Base-by-base conservation (phyloP, 1,140 invertebrate genomes). In the Sitodiplosis mosellana region DNA sequence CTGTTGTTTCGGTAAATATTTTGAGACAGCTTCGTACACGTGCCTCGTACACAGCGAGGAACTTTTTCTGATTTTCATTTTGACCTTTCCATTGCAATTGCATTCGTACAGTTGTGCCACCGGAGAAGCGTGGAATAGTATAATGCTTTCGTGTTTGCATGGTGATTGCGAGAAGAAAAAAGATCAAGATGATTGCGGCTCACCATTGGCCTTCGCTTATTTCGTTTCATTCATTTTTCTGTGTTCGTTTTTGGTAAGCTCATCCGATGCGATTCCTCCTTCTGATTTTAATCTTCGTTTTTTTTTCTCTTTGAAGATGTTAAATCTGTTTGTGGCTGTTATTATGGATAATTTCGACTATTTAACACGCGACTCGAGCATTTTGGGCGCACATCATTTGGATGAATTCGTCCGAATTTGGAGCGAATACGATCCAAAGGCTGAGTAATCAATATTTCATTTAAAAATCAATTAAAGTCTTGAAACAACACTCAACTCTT, bases 311-410 rank as follows among this genome's bases (percentile, higher is more conserved):
- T 68, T 70, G 15, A 67, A 91, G 80, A 99, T 99, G 95, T 77
- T 99, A 64, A 99, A 99, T 75, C 77, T 99, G 58, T 99, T 99
- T 76, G 95, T 99, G 61, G 95, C 96, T 62, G 96, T 99, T 64
- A 99, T 99, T 65, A 99, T 99, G 96, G 96, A 99, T 72, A 99
- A 99, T 71, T 99, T 99, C 67, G 95, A 99, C 73, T 99, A 99
- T 71, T 72, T 99, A 56, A 99, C 96, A 43, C 76, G 96, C 61
- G 96, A 99, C 70, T 95, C 91, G 41, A 97, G 92, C 52, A 99
- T 99, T 64, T 75, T 99, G 54, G 95, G 96, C 45, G 94, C 96
- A 50, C 96, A 99, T 81, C 96, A 99, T 76, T 78, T 99, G 56
- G 96, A 99, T 68, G 95, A 99, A 74, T 99, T 94, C 70, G 92